These are phyloP conservation scores for Ichneumon xanthorius DNA, from an alignment of 2,888 invertebrate genomes.

Conservation along the genomic window DNA sequence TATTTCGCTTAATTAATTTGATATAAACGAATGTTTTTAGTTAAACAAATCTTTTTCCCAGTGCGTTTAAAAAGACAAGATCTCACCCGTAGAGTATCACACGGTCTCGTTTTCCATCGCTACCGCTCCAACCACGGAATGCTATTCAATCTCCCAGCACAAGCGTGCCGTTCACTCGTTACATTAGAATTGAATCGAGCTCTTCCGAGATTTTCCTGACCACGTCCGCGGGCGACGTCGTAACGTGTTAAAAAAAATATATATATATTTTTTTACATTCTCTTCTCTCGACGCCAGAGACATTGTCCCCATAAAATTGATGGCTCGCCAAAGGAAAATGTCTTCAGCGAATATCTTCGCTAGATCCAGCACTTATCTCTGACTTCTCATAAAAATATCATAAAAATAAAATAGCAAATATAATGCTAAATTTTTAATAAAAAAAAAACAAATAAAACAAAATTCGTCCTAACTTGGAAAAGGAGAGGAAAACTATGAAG, in stretches of 20 bases:
- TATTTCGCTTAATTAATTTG: constrained; percentile 5
- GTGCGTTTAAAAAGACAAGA: constrained; percentile 12
- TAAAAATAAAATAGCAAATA: too few relatives aligned
- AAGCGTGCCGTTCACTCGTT: constrained; percentile 53
- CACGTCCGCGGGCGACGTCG: constrained; percentile 24
- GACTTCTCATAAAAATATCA: background rate
- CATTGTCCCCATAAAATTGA: constrained; percentile 50
- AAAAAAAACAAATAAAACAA: background rate
- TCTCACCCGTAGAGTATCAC: constrained; percentile 3
- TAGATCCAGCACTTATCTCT: background rate
- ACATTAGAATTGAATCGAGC: constrained; percentile 79
- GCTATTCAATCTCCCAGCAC: constrained; percentile 63
- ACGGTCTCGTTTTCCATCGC: constrained; percentile 38
- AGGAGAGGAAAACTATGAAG: too few relatives aligned
- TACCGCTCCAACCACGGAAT: constrained; percentile 55
- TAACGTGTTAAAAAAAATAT: background rate
- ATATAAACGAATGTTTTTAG: background rate
- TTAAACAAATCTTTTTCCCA: background rate
- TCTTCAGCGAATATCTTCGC: background rate
- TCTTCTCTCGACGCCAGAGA: constrained; percentile 4
- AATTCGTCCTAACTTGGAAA: too few relatives aligned
- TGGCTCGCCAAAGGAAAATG: constrained; percentile 17
- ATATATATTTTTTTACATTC: background rate
- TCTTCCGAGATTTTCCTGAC: constrained; percentile 70
- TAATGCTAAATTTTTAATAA: too few relatives aligned